Evolutionary conservation across 2,888 invertebrate genomes (phyloP), one percentile per base, ranked within the genome.

Genomic region (Amblyjoppa fuscipennis): DNA sequence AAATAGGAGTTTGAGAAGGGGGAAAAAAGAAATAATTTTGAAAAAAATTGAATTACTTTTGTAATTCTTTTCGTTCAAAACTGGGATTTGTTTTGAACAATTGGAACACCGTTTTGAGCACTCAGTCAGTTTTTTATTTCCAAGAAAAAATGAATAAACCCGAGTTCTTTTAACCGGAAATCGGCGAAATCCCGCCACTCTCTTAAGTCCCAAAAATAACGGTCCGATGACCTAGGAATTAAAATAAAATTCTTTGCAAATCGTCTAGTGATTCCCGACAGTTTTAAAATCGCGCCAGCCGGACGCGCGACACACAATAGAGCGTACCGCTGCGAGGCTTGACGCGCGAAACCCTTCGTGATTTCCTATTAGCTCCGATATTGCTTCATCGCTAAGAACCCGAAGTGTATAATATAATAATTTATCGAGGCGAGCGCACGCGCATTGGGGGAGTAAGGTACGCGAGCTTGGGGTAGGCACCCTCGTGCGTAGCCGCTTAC

Each of bases 341-440:
- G 11, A 45, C 61, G 51, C 71, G 56, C 59, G 89, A 90, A 89
- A 88, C 90, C 91, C 90, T 91, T 89, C 88, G 90, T 91, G 91
- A 91, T 91, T 91, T 81, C 90, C 90, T 92, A 92, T 92, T 92
- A 92, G 92, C 91, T 89, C 90, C 90, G 91, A 92, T 92, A 92
- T 92, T 91, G 91, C 91, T 90, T 90, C 91, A 89, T 90, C 89
- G 87, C 88, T 89, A 88, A 89, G 90, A 89, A 91, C 88, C 45
- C 79, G 78, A 90, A 90, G 89, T 89, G 91, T 90, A 64, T 64
- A 91, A 92, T 92, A 92, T 64, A 91, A 92, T 92, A 92, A 92
- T 92, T 92, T 92, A 92, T 92, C 91, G 88, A 86, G 84, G 87
- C 89, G 87, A 88, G 86, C 88, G 85, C 87, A 86, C 59, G 59